Conservation (phyloP, 2,888 invertebrate species). For the Oligia strigilis region DNA sequence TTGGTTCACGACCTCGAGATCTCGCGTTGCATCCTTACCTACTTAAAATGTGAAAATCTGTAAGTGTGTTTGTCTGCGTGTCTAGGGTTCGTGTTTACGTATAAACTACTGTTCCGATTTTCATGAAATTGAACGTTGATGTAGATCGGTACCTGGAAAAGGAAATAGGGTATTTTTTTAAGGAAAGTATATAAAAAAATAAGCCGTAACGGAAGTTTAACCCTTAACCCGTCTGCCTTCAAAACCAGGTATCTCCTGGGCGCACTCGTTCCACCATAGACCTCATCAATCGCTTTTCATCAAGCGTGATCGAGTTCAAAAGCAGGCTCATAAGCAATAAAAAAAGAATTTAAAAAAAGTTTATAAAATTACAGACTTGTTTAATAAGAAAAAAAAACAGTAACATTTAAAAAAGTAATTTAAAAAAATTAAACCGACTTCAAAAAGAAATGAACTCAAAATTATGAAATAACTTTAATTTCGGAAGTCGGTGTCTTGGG, state of each 20-base stretch:
- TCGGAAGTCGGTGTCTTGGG: too few species aligned
- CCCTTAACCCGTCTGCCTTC: neutral
- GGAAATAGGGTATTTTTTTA: too few species aligned
- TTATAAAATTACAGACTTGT: neutral
- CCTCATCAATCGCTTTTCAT: neutral
- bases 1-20: conserved; percentile 1
- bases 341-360: neutral
- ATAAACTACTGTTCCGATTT: neutral
- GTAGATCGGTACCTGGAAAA: neutral
- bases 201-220: neutral
- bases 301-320: too few species aligned
- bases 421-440: too few species aligned
- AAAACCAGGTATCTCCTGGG: neutral
- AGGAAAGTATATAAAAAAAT: too few species aligned
- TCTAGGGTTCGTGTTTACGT: neutral
- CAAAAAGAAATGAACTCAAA: too few species aligned
- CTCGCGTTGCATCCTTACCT: neutral
- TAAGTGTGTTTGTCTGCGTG: neutral
- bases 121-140: neutral
- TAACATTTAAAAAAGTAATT: neutral
- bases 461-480: too few species aligned
- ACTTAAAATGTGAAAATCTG: neutral
- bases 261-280: neutral
- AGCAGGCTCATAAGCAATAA: too few species aligned
- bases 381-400: neutral